Evolutionary conservation across 2,797 vertebrate genomes (phyloP).

Genomic region (Phoebastria nigripes): DNA sequence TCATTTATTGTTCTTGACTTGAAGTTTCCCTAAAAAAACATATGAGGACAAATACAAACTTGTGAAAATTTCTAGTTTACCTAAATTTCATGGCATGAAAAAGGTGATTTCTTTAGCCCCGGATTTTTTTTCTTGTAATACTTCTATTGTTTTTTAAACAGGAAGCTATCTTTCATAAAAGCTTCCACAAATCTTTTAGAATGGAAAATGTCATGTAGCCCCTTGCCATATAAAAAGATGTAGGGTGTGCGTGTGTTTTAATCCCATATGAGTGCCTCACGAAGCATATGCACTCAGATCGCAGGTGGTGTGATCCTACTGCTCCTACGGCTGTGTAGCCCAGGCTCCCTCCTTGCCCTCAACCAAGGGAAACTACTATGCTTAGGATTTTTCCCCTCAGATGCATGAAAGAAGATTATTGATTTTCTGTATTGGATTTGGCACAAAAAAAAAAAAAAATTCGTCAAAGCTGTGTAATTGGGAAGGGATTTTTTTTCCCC

Average conservation of each 20-base stretch:
- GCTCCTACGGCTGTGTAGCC: background rate
- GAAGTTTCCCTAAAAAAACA: background rate
- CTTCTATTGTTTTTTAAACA: background rate
- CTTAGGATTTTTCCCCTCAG: background rate
- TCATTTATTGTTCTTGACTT: background rate
- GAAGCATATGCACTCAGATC: background rate
- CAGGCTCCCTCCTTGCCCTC: background rate
- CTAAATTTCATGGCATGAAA: background rate
- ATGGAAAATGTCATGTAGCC: background rate
- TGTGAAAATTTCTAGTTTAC: background rate
- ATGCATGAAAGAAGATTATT: background rate
- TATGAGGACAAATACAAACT: background rate
- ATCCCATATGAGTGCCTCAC: background rate
- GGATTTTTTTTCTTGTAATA: background rate
- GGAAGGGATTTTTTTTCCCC: background rate
- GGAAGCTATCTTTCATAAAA: background rate
- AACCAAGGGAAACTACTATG: background rate
- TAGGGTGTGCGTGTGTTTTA: background rate
- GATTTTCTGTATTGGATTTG: background rate
- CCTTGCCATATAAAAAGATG: background rate
- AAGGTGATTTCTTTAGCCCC: background rate
- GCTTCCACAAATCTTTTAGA: background rate
- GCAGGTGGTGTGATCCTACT: background rate
- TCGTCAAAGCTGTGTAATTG: background rate
- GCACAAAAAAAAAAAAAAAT: background rate